Percentiles rank a stretch among this genome's conserved stretches.
phyloP scores from a whole-genome alignment of 1,140 invertebrate species.

The Zaprionus tsacasi region DNA sequence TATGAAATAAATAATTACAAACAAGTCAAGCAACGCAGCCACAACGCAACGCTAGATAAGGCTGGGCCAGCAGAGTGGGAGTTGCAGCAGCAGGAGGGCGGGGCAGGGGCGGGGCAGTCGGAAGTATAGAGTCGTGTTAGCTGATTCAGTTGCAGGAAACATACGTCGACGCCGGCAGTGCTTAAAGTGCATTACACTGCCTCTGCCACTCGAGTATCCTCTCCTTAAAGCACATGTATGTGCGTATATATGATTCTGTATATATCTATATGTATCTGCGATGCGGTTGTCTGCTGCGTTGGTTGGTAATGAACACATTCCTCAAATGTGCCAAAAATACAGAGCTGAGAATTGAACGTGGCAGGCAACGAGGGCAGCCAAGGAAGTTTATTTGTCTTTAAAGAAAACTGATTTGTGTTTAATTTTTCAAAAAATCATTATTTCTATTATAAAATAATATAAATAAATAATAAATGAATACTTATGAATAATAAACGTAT shows the following conservation, averaged over 20 bases:
- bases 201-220: constrained; percentile 33
- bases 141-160: constrained; percentile 52
- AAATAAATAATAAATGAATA: not conserved
- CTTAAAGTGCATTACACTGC: constrained; percentile 67
- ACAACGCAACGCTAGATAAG: not conserved
- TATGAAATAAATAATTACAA: constrained; percentile 79
- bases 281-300: constrained; percentile 13
- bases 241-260: not conserved
- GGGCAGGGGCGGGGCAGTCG: not conserved
- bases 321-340: constrained; percentile 15
- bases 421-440: too few species aligned
- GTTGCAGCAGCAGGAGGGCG: not conserved
- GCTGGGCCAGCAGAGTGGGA: too few species aligned
- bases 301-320: constrained; percentile 32
- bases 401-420: not conserved
- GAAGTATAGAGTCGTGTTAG: constrained; percentile 4
- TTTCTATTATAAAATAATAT: too few species aligned
- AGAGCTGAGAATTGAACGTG: not conserved
- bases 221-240: not conserved
- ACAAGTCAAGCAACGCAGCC: constrained; percentile 69
- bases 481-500: too few species aligned
- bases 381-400: not conserved
- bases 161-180: constrained; percentile 48
- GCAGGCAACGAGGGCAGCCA: not conserved
- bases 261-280: not conserved